phyloP scores from a whole-genome alignment of 2,888 invertebrate genomes.

The Apeira syringaria region DNA sequence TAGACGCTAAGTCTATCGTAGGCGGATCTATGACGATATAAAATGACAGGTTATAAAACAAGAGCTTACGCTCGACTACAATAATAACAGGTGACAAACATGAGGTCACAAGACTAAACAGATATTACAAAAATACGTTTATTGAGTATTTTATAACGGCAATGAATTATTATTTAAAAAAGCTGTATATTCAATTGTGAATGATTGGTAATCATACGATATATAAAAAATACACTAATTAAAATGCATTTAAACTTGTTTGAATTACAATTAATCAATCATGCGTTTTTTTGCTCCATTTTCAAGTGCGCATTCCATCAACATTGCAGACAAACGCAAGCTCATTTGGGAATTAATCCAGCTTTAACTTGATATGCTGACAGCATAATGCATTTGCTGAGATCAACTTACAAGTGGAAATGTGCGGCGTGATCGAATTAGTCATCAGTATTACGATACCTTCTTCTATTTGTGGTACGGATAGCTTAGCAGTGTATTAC shows the following conservation, averaged over 20 bases:
- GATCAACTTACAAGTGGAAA: slow-evolving; percentile 13
- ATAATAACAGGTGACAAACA: too few relatives aligned
- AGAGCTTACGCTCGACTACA: too few relatives aligned
- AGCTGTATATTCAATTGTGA: too few relatives aligned
- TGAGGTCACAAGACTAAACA: too few relatives aligned
- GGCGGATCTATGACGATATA: background rate
- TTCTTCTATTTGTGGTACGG: slow-evolving; percentile 2
- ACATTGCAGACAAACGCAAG: slow-evolving; percentile 2
- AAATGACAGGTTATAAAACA: too few relatives aligned
- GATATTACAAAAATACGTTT: too few relatives aligned
- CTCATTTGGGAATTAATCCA: slow-evolving; percentile 1
- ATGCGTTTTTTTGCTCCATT: background rate
- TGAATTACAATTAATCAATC: background rate
- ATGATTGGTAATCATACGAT: too few relatives aligned
- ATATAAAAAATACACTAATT: too few relatives aligned
- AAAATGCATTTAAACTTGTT: too few relatives aligned
- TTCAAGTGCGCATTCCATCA: background rate
- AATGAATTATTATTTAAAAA: too few relatives aligned
- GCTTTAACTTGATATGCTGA: slow-evolving; percentile 9
- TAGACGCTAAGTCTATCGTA: slow-evolving; percentile 1
- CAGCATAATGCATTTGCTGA: slow-evolving; percentile 6
- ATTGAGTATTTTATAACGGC: too few relatives aligned
- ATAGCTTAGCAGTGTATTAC: background rate
- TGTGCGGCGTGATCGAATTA: slow-evolving; percentile 4
- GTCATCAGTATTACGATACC: slow-evolving; percentile 10